Base-by-base conservation (phyloP, 2,888 invertebrate species). In the Crocallis elinguaria region DNA sequence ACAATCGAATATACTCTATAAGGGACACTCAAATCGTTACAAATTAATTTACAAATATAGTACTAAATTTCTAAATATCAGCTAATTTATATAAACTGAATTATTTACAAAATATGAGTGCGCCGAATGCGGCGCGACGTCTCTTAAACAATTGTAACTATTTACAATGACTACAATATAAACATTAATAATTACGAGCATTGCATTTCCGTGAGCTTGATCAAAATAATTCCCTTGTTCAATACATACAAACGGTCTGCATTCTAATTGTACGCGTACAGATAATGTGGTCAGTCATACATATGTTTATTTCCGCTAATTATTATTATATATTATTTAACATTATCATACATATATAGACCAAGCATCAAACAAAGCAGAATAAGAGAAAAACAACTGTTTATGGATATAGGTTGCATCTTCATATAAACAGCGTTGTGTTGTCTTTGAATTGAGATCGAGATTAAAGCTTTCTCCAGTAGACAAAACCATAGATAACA, bases 141-240 rank as follows among this genome's bases (percentile, higher is more conserved):
- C 76, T 78, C 85, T 83, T 83, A 87, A 78, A 82, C 75, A 82
- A 79, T 81, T 82, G 80, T 86, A 84, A 76, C 77, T 92, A 92
- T 92, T 84, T 92, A 92, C 91, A 92, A 82, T 89, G 85, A 90
- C 90, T 91, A 89, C 82, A 68, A 71, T 79, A 82, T 81, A 82
- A 82, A 87, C 77, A 84, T 80, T 84, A 57, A 41, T 35, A 80
- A 82, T 81, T 82, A 84, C 84, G 88, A 90, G 88, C 88, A 89
- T 91, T 89, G 87, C 82, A 84, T 84, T 82, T 74, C 73, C 73
- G 77, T 88, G 84, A 88, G 85, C 86, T 88, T 88, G 84, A 88
- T 88, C 86, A 85, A 85, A 83, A 74, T 79, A 84, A 83, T 82
- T n/a, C 79, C 81, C 82, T 88, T 86, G 86, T 88, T 88, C 87